Evolutionary conservation across 2,113 vertebrate species (phyloP).

Genomic region (Peromyscus maniculatus): DNA sequence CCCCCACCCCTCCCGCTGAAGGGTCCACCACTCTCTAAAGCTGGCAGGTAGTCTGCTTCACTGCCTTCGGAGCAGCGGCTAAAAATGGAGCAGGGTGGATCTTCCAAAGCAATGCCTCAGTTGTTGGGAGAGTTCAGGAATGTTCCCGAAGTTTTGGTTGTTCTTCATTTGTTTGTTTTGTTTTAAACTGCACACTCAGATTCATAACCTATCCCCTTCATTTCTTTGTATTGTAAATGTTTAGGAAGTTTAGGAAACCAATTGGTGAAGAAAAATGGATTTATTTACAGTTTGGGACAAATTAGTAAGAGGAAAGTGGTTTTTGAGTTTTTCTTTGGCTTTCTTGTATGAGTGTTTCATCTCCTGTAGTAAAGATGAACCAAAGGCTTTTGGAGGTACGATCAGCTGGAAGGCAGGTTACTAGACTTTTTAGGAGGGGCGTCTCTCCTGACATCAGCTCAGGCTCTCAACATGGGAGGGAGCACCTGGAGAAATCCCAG

Average conservation of each 20-base stretch:
- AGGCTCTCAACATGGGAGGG: background rate
- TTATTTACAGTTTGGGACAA: slow-evolving; percentile 37
- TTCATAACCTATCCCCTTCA: background rate
- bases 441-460: too few species aligned
- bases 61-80: background rate
- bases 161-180: background rate
- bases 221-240: background rate
- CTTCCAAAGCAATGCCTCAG: background rate
- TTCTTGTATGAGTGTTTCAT: background rate
- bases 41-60: background rate
- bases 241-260: background rate
- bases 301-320: background rate
- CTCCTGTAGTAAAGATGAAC: background rate
- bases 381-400: background rate
- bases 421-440: too few species aligned
- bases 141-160: background rate
- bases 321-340: background rate
- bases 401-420: background rate
- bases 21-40: background rate
- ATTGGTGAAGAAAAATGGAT: background rate
- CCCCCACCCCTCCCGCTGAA: too few species aligned
- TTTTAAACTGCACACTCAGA: background rate
- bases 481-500: background rate
- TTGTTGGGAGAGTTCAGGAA: background rate
- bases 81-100: background rate